Conservation (phyloP, 2,113 vertebrate species). For the Pygoscelis adeliae region DNA sequence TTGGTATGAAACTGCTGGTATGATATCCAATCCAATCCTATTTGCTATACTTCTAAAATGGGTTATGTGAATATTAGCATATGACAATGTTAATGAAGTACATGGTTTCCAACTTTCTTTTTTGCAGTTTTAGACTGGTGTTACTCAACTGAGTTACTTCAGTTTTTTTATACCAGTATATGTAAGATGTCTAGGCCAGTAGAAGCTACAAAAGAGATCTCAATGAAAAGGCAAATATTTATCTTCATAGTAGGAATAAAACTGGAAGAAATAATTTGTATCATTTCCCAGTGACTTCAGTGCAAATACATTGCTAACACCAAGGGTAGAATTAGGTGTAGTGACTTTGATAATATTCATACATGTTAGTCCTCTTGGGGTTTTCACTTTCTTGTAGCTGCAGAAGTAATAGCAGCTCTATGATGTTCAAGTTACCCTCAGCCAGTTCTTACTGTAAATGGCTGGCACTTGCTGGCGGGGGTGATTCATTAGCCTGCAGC, state of each 20-base stretch:
- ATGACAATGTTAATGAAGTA: not conserved
- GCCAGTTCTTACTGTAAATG: not conserved
- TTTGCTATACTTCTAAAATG: not conserved
- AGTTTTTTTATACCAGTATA: not conserved
- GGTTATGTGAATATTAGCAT: not conserved
- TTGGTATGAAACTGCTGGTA: not conserved
- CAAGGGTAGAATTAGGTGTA: not conserved
- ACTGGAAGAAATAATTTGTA: not conserved
- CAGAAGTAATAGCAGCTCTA: not conserved
- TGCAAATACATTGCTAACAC: not conserved
- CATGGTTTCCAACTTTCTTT: not conserved
- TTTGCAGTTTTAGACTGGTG: not conserved
- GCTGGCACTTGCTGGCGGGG: not conserved
- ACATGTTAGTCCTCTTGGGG: not conserved
- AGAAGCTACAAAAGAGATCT: not conserved
- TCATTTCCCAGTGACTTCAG: not conserved
- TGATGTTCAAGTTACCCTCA: not conserved
- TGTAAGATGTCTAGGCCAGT: not conserved
- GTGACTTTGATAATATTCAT: not conserved
- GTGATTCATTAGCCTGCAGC: slow-evolving; percentile 19
- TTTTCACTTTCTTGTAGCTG: not conserved
- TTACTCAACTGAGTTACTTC: not conserved
- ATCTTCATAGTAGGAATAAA: not conserved
- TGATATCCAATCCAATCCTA: not conserved
- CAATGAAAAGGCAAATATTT: not conserved